Evolutionary conservation across 1,140 invertebrate species (phyloP).

Genomic region (fruit fly (Drosophila melanogaster)): DNA sequence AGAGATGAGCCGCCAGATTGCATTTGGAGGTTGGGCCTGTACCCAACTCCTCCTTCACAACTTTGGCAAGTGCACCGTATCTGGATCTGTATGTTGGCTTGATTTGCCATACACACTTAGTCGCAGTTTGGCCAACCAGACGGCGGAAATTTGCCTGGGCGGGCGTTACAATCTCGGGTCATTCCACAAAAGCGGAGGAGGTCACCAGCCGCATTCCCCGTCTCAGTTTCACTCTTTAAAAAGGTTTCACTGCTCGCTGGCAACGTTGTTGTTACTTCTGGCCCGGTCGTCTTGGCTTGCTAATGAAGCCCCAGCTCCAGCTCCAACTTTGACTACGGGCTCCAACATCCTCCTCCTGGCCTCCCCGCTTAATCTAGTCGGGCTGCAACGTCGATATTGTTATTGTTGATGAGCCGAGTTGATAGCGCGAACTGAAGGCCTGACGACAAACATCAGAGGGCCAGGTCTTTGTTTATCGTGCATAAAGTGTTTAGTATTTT

Average conservation of each 20-base stretch:
- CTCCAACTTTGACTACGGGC: constrained; percentile 16
- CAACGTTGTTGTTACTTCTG: constrained; percentile 20
- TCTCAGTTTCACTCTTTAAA: constrained; percentile 79
- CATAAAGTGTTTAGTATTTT: constrained; percentile 76
- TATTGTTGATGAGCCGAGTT: constrained; percentile 80
- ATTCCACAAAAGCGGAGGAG: constrained; percentile 61
- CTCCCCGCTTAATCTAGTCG: constrained; percentile 50
- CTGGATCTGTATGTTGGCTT: constrained; percentile 65
- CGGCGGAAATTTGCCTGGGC: constrained; percentile 57
- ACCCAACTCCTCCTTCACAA: constrained; percentile 2
- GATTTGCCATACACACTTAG: constrained; percentile 74
- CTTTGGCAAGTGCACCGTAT: constrained; percentile 47
- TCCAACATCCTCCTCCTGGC: constrained; percentile 24
- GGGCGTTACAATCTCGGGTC: constrained; percentile 80
- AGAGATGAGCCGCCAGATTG: constrained; percentile 39
- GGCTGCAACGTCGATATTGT: constrained; percentile 72
- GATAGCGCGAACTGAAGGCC: constrained; percentile 58
- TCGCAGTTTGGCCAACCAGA: constrained; percentile 13
- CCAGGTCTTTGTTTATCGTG: constrained; percentile 77
- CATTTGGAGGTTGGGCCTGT: constrained; percentile 29
- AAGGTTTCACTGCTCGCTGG: constrained; percentile 79
- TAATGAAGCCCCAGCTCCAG: constrained; percentile 49
- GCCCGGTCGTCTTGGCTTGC: constrained; percentile 38
- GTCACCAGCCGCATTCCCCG: constrained; percentile 67
- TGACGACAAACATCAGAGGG: constrained; percentile 58